These are phyloP conservation scores for Erpornis zantholeuca DNA, from an alignment of 2,113 vertebrate species.

Conservation along the genomic window DNA sequence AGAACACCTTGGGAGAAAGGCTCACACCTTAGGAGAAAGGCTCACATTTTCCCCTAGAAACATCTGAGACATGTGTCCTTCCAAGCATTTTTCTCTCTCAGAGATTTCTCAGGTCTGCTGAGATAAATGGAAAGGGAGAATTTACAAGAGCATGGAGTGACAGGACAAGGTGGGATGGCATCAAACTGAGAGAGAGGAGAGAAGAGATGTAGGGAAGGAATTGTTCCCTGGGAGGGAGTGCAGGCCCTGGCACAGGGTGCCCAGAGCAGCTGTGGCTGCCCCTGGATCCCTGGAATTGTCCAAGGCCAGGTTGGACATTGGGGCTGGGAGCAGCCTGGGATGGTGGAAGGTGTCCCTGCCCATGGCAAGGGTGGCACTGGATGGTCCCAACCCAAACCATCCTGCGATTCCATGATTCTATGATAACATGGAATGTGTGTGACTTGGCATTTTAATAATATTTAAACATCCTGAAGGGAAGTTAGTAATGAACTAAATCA, in stretches of 20 bases:
- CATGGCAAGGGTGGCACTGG: not conserved
- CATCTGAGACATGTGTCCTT: not conserved
- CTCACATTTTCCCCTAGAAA: rapidly evolving
- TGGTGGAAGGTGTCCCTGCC: not conserved
- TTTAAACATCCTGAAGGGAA: not conserved
- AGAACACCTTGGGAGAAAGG: not conserved
- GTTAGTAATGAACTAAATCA: not conserved
- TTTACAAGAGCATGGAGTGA: rapidly evolving
- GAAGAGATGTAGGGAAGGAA: not conserved
- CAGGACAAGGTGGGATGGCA: not conserved
- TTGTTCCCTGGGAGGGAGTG: not conserved
- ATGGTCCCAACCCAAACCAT: not conserved
- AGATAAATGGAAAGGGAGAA: not conserved
- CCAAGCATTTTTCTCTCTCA: not conserved
- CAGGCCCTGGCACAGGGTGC: not conserved
- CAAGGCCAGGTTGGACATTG: not conserved
- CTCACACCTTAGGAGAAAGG: rapidly evolving
- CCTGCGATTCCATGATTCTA: rapidly evolving
- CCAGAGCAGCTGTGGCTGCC: not conserved
- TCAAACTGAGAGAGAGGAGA: not conserved
- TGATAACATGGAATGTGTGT: too few species aligned
- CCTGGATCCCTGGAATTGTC: not conserved
- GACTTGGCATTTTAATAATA: not conserved
- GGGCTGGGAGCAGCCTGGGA: not conserved
- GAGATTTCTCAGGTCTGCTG: not conserved